Percentiles rank a stretch among this genome's conserved stretches.
These are phyloP conservation scores for Nannospalax galili DNA, from an alignment of 2,113 vertebrate genomes.

Conservation along the genomic window DNA sequence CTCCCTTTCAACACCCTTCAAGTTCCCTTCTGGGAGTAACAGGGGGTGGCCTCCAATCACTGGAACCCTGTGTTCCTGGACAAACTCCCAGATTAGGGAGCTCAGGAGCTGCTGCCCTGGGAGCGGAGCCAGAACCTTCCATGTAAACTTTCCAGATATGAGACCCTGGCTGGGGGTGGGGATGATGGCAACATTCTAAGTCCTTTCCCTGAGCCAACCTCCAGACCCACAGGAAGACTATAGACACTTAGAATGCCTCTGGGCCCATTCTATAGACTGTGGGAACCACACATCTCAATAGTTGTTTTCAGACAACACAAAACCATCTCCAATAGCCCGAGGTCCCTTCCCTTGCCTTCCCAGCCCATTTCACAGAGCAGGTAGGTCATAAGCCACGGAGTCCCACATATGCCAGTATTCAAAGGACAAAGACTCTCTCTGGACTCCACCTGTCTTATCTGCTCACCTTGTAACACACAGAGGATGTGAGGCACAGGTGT, in stretches of 20 bases:
- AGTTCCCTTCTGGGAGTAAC: background rate
- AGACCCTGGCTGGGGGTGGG: background rate
- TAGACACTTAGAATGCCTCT: background rate
- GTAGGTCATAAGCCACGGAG: no score
- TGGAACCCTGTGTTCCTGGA: conserved; percentile 18
- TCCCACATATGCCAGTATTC: background rate
- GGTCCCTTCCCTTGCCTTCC: background rate
- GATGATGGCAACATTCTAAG: background rate
- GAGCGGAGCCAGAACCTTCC: background rate
- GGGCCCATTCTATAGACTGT: background rate
- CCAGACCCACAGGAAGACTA: background rate
- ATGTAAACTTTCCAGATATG: background rate
- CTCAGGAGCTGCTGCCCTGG: background rate
- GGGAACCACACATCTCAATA: background rate
- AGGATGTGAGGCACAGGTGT: conserved; percentile 7
- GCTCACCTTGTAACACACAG: no score
- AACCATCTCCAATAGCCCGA: background rate
- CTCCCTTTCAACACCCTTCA: background rate
- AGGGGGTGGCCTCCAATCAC: background rate
- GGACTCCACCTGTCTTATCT: background rate
- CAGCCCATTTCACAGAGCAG: background rate
- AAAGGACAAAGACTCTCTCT: background rate
- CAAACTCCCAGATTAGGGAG: conserved; percentile 36
- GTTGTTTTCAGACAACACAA: background rate
- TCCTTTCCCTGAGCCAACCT: background rate